Conservation (phyloP, 2,888 invertebrate species). For the Aelia acuminata region DNA sequence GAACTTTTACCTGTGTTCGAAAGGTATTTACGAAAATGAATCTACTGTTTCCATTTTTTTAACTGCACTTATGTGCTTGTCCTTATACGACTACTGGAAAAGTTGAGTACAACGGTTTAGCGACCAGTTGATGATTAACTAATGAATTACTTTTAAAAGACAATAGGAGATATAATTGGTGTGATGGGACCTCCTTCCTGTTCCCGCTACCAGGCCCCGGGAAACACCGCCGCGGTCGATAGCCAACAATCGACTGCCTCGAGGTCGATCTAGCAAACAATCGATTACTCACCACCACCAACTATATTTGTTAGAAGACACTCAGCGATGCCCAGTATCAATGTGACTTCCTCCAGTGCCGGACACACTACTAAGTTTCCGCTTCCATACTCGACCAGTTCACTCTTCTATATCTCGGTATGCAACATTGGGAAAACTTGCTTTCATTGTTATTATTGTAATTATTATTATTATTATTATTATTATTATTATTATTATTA, state of each 20-base stretch:
- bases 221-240: not conserved
- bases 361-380: not conserved
- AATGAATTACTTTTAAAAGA: conserved; percentile 36
- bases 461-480: no score
- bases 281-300: conserved; percentile 43
- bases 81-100: no score
- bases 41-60: no score
- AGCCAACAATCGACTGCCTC: not conserved
- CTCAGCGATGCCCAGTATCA: conserved; percentile 41
- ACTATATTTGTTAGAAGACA: conserved; percentile 44
- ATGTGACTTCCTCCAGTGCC: conserved; percentile 51
- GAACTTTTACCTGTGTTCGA: no score
- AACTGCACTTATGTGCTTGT: no score
- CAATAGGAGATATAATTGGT: conserved; percentile 21
- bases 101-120: not conserved
- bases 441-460: not conserved
- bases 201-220: not conserved
- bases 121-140: not conserved
- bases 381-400: not conserved
- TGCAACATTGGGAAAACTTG: not conserved
- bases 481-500: no score
- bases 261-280: conserved; percentile 52
- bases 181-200: not conserved
- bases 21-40: no score
- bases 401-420: not conserved